Base-by-base conservation (phyloP, 1,140 invertebrate genomes). In the Lerema accius region DNA sequence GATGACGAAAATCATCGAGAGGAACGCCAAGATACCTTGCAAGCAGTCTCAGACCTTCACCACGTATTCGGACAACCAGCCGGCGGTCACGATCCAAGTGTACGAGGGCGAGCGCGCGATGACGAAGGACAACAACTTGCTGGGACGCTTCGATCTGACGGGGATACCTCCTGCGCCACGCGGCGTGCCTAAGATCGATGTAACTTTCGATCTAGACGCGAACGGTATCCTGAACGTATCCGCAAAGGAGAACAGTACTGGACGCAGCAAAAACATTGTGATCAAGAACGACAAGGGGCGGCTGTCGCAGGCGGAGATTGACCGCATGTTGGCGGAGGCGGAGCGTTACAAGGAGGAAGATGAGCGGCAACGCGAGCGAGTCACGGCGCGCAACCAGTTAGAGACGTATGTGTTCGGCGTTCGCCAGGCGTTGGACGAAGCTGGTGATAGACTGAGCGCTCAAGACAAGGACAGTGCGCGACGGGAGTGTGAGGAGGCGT, bases 161-260 rank as follows among this genome's bases (percentile, higher is more conserved):
- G 96, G 95, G 9, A 96, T 97, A 48, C 95, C 96, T 6, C 95
- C 96, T 4, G 96, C 95, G n/a, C 96, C 96, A 0, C 90, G 96
- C 9, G 96, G 96, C 28, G 94, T 96, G n/a, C n/a, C n/a, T n/a
- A n/a, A n/a, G n/a, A n/a, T n/a, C n/a, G n/a, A n/a, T n/a, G n/a
- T n/a, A n/a, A 93, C 93, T 0, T 94, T 95, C 67, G 93, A 94
- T 66, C 80, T 95, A 37, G 94, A 95, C 69, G 94, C 94, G 1
- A 95, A 95, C 67, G 95, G 95, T 16, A 95, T 96, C 26, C 84
- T 96, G 42, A 94, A 93, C 71, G 95, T 96, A 1, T 92, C 93
- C 0, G 93, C 93, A 15, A 90, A 89, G 56, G 86, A 89, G 51
- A 83, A 79, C 69, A 95, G 94, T 68, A 96, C 95, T 3, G 95